Evolutionary conservation across 2,888 invertebrate species (phyloP).

Genomic region (Macrophya annulata): DNA sequence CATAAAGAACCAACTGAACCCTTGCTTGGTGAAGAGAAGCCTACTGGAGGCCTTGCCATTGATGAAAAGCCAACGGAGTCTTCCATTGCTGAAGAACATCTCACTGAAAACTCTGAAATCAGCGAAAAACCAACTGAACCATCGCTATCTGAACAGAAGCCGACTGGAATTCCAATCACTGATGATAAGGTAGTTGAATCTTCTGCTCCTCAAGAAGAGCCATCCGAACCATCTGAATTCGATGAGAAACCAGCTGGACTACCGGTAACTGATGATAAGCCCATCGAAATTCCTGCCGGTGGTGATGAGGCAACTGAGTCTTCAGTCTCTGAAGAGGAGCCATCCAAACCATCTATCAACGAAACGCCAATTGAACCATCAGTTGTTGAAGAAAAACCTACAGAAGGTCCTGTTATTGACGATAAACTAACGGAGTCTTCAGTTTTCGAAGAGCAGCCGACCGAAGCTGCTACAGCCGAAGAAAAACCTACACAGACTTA

Average conservation of each 20-base stretch:
- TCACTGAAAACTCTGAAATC: slow-evolving; percentile 59
- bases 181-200: slow-evolving; percentile 41
- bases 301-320: slow-evolving; percentile 51
- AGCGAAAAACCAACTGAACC: slow-evolving; percentile 59
- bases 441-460: slow-evolving; percentile 32
- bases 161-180: slow-evolving; percentile 4
- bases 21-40: slow-evolving; percentile 43
- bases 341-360: slow-evolving; percentile 16
- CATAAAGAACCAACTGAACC: slow-evolving; percentile 30
- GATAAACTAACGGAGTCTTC: slow-evolving; percentile 23
- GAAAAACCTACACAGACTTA: slow-evolving; percentile 55
- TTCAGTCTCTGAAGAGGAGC: slow-evolving; percentile 51
- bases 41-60: slow-evolving; percentile 52
- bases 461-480: slow-evolving; percentile 46
- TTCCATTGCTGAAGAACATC: slow-evolving; percentile 56
- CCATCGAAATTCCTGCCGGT: slow-evolving; percentile 22
- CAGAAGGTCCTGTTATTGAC: slow-evolving; percentile 1
- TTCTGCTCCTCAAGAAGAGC: slow-evolving; percentile 49
- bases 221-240: slow-evolving; percentile 44
- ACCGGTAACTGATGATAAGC: slow-evolving; percentile 37
- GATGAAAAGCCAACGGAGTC: slow-evolving; percentile 51
- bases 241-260: slow-evolving; percentile 44
- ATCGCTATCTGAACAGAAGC: slow-evolving; percentile 24
- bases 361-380: slow-evolving; percentile 42
- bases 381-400: slow-evolving; percentile 16